Evolutionary conservation across 2,888 invertebrate genomes (phyloP).

Genomic region (Malthinus seriepunctatus): DNA sequence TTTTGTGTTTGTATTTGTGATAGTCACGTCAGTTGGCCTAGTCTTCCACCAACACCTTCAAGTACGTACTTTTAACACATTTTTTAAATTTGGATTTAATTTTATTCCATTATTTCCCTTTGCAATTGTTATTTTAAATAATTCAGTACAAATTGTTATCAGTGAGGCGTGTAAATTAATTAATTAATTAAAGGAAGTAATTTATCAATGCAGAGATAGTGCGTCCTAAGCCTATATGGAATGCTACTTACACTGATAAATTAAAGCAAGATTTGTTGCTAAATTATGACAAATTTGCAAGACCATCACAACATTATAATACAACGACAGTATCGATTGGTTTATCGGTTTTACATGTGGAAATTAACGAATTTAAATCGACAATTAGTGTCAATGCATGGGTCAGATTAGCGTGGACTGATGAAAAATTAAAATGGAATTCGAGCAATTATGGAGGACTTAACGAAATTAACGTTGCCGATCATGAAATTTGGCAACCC

Average conservation of each 20-base stretch:
- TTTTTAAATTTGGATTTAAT: constrained; percentile 1
- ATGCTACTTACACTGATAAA: constrained; percentile 60
- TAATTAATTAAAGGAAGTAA: constrained; percentile 23
- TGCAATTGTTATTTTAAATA: neutral
- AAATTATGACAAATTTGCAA: constrained; percentile 61
- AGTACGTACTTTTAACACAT: no score
- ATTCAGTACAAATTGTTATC: neutral
- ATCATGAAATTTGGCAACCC: constrained; percentile 79
- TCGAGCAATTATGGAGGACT: constrained; percentile 67
- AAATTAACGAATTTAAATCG: constrained; percentile 66
- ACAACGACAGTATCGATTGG: constrained; percentile 59
- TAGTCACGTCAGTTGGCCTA: constrained; percentile 16
- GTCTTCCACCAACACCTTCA: constrained; percentile 11
- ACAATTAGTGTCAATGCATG: constrained; percentile 64
- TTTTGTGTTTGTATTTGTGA: constrained; percentile 29
- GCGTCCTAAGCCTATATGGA: constrained; percentile 57
- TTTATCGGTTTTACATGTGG: constrained; percentile 65
- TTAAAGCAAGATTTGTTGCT: constrained; percentile 61
- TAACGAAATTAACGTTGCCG: constrained; percentile 62
- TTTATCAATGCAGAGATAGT: constrained; percentile 38
- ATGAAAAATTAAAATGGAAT: constrained; percentile 76
- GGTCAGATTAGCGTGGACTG: constrained; percentile 70
- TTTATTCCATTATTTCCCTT: no score
- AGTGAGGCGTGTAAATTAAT: constrained; percentile 5
- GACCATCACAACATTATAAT: constrained; percentile 59